phyloP scores from a whole-genome alignment of 2,113 vertebrate genomes.

The Vicugna pacos region DNA sequence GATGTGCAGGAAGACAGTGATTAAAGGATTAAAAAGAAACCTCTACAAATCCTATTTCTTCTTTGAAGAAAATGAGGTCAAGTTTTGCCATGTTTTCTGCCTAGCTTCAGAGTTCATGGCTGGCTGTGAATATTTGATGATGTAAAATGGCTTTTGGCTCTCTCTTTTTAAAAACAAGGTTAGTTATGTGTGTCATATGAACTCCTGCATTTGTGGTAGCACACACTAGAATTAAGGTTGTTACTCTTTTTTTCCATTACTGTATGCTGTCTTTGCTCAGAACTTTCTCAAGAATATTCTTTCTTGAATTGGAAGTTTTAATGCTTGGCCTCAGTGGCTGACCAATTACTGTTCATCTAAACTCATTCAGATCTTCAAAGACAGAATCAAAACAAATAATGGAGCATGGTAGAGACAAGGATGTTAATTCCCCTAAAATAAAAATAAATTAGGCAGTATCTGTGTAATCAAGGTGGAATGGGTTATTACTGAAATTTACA shows the following conservation, averaged over 20 bases:
- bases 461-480: not conserved
- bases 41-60: constrained; percentile 37
- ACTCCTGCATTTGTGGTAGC: constrained; percentile 65
- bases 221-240: constrained; percentile 57
- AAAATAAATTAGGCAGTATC: not conserved
- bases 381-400: constrained; percentile 39
- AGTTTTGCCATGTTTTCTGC: constrained; percentile 60
- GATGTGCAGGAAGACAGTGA: constrained; percentile 65
- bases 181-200: constrained; percentile 23
- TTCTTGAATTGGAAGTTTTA: constrained; percentile 26
- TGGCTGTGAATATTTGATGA: constrained; percentile 45
- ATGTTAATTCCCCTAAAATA: constrained; percentile 15
- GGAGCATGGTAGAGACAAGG: not conserved
- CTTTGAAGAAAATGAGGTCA: constrained; percentile 67
- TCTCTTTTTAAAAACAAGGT: constrained; percentile 50
- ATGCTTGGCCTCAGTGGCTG: constrained; percentile 15
- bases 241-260: constrained; percentile 59
- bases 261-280: constrained; percentile 33
- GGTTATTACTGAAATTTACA: not conserved
- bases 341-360: constrained; percentile 8
- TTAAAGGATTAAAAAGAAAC: constrained; percentile 69
- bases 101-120: constrained; percentile 46
- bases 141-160: constrained; percentile 55
- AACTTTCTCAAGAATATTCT: not conserved
- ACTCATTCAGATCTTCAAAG: constrained; percentile 33